phyloP scores from a whole-genome alignment of 2,113 vertebrate genomes.

The Ciconia maguari region DNA sequence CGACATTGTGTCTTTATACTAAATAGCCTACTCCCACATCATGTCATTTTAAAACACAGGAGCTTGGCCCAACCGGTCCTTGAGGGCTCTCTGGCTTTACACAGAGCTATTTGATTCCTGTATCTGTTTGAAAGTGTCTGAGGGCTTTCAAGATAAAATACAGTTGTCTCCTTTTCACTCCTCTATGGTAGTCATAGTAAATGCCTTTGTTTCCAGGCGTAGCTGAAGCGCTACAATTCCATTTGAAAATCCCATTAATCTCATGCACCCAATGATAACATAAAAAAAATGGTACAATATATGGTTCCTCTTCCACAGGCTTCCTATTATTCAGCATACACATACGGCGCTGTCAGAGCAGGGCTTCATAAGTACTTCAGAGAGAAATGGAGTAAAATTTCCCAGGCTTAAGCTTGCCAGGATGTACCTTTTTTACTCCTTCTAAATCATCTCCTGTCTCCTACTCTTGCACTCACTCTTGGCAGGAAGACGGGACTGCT shows the following conservation, averaged over 20 bases:
- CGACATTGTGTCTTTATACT: not conserved
- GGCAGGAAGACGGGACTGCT: not conserved
- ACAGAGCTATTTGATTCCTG: not conserved
- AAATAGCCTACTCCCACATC: not conserved
- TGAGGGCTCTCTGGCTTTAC: not conserved
- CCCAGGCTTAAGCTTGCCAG: not conserved
- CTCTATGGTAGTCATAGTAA: not conserved
- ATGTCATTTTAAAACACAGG: not conserved
- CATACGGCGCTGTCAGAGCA: not conserved
- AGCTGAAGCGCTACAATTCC: not conserved
- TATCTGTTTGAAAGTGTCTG: not conserved
- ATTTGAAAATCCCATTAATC: conserved; percentile 26
- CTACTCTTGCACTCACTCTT: not conserved
- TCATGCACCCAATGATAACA: not conserved
- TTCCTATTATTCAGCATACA: not conserved
- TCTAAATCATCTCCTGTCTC: not conserved
- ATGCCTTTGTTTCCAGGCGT: conserved; percentile 21
- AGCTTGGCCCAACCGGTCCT: not conserved
- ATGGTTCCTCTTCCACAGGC: not conserved
- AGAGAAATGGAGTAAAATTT: not conserved
- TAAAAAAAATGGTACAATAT: not conserved
- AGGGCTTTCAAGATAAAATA: conserved; percentile 45
- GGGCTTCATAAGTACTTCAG: not conserved
- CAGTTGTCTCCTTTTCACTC: conserved; percentile 1
- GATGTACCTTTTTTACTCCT: not conserved